Base-by-base conservation (phyloP, 2,113 vertebrate genomes). In the Zosterops lateralis region DNA sequence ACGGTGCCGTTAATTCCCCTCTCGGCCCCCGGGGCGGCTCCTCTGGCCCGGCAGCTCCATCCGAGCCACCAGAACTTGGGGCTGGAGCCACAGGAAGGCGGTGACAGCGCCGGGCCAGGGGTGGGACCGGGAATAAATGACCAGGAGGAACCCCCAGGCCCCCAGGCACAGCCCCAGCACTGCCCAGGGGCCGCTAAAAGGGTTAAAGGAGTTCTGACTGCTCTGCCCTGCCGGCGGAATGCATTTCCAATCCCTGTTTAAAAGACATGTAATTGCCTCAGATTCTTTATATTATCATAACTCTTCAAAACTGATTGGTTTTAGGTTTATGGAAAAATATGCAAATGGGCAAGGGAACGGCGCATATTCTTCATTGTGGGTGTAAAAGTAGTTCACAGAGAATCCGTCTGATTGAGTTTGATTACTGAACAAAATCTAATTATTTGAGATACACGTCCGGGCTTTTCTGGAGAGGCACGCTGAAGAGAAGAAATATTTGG, bases 301-400 rank as follows among this genome's bases (percentile, higher is more conserved):
- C 97, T 98, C 98, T 98, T 98, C 97, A 98, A 97, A 98, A 98
- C 93, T 98, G 97, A 98, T 98, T 98, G 97, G 97, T 98, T 98
- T 98, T 97, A 97, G 98, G 96, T 97, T 98, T 97, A 98, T 98
- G 98, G 97, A 97, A 98, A 98, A 98, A 98, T 98, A 98, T 98
- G 98, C 97, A 98, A 97, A 98, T 97, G 93, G 67, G 2, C 32
- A 48, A 48, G 91, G 74, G 96, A 97, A 54, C 65, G 95, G 72
- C 95, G 84, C 95, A 93, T 94, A 87, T 96, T 96, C 97, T 95
- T 98, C 95, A 80, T 96, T 34, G 96, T 95, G 90, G 95, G 95
- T 96, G 74, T 96, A 97, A 97, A 97, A 97, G 97, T 86, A 97
- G 97, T 95, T 97, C 95, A 77, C 93, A 96, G 81, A 96, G 96